Conservation (phyloP, 2,797 vertebrate genomes). For the Anabas testudineus region DNA sequence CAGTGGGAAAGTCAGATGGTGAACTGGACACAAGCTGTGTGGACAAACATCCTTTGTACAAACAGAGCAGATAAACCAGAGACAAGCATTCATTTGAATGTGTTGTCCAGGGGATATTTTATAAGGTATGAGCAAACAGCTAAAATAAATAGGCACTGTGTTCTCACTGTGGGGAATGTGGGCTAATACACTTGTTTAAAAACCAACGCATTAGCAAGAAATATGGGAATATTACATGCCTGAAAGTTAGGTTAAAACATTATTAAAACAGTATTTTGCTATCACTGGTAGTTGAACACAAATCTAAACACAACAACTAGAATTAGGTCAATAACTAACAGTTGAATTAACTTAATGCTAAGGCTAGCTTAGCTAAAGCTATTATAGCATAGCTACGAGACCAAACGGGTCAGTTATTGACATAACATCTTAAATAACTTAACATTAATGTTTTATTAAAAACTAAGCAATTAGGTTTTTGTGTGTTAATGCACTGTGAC, state of each 20-base stretch:
- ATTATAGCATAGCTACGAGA: not conserved
- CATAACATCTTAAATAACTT: no score
- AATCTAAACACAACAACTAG: not conserved
- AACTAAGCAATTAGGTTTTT: no score
- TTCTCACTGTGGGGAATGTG: not conserved
- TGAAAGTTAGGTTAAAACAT: no score
- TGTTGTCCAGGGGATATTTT: conserved; percentile 33
- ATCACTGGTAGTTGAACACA: no score
- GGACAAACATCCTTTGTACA: conserved; percentile 46
- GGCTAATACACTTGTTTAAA: not conserved
- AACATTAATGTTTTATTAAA: no score
- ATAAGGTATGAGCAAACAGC: conserved; percentile 34
- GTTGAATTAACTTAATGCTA: not conserved
- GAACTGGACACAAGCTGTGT: conserved; percentile 14
- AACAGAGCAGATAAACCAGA: conserved; percentile 46
- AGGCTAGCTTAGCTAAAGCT: not conserved
- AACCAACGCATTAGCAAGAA: not conserved
- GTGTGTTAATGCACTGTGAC: no score
- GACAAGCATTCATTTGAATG: conserved; percentile 43
- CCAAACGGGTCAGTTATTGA: not conserved
- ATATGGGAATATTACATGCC: not conserved
- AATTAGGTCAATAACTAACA: not conserved
- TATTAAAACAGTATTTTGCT: no score
- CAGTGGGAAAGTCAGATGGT: conserved; percentile 31
- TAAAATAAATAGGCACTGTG: not conserved